Evolutionary conservation across 1,140 invertebrate genomes (phyloP), one percentile per base, ranked within the genome.

Genomic region (Prorops nasuta): DNA sequence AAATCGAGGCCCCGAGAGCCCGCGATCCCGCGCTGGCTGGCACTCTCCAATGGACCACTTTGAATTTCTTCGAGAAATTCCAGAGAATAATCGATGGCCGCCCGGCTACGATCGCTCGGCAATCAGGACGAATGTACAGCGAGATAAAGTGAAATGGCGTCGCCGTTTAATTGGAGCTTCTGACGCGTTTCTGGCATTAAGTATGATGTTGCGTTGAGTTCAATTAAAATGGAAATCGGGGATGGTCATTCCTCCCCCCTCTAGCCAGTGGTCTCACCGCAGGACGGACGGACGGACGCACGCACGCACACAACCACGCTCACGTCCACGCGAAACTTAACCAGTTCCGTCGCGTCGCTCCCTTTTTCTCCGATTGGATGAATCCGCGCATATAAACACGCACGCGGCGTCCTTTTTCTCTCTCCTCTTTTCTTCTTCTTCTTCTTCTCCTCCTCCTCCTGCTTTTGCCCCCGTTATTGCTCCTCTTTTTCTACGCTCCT

Each of bases 211-310:
- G 66, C 69, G 65, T 72, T 68, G 69, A 71, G 68, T 77, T 74
- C 71, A 76, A 77, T 77, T 76, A 74, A 76, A 77, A 72, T 77
- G 72, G 72, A 76, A 74, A 75, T 73, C 64, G 68, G 57, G 59
- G 57, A 66, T 67, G 56, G 46, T 40, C 60, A 49, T 54, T 41
- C 49, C 50, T 47, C 34, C n/a, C n/a, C n/a, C n/a, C n/a, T n/a
- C n/a, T n/a, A n/a, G n/a, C n/a, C n/a, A n/a, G n/a, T n/a, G n/a
- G n/a, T n/a, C n/a, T n/a, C n/a, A n/a, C n/a, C n/a, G n/a, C n/a
- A n/a, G n/a, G n/a, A n/a, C n/a, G n/a, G n/a, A n/a, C n/a, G n/a
- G n/a, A n/a, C n/a, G n/a, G n/a, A n/a, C n/a, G n/a, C n/a, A n/a
- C n/a, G n/a, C n/a, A n/a, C n/a, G n/a, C n/a, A n/a, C n/a, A n/a